Conservation (phyloP, 2,797 vertebrate species). For the Tarsius wallacei region DNA sequence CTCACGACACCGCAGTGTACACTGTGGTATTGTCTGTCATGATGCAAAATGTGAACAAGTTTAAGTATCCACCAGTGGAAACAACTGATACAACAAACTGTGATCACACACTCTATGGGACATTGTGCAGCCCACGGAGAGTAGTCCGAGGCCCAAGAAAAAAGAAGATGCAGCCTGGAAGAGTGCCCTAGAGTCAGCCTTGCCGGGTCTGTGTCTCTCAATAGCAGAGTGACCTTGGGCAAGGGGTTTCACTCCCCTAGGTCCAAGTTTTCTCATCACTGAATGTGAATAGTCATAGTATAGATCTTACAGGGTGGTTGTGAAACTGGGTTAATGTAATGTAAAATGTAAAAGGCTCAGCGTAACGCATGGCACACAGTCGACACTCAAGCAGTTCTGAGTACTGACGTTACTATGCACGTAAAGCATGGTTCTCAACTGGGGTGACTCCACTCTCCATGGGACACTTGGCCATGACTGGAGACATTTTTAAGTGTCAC, state of each 20-base stretch:
- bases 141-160: neutral
- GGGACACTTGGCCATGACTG: neutral
- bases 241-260: neutral
- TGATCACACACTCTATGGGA: neutral
- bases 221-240: neutral
- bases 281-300: neutral
- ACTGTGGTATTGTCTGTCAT: rapidly evolving
- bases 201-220: rapidly evolving
- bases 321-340: neutral
- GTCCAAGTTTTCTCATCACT: neutral
- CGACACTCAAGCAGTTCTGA: too few relatives aligned
- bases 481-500: neutral
- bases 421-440: neutral
- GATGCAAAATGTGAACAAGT: neutral
- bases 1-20: neutral
- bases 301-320: rapidly evolving
- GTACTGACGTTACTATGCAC: too few relatives aligned
- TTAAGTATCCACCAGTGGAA: neutral
- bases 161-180: neutral
- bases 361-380: rapidly evolving
- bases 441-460: neutral
- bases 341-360: neutral
- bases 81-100: neutral
- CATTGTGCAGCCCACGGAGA: neutral
- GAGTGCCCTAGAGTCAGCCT: rapidly evolving